Percentiles rank a stretch among this genome's conserved stretches.
Conservation (phyloP, 1,140 invertebrate species). For the Adoxophyes honmai region DNA sequence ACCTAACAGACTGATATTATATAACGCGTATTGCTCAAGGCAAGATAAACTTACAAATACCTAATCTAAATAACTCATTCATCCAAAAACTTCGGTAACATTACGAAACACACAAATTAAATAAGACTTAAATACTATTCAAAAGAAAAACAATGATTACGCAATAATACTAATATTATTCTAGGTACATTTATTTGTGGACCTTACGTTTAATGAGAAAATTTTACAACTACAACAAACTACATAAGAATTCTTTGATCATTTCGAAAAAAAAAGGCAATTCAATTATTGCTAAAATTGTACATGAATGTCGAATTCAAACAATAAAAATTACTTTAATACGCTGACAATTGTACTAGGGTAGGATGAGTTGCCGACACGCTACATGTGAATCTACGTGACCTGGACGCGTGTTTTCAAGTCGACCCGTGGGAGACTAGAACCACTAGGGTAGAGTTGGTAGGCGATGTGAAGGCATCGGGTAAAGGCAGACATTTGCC, state of each 20-base stretch:
- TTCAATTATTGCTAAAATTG: conserved; percentile 15
- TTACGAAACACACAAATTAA: conserved; percentile 11
- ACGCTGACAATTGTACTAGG: conserved; percentile 30
- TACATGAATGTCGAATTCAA: no score
- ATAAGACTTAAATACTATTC: conserved; percentile 7
- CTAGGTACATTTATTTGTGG: conserved; percentile 26
- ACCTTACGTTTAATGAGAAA: conserved; percentile 38
- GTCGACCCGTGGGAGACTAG: no score
- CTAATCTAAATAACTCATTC: neutral
- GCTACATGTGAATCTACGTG: no score
- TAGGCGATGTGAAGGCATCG: no score
- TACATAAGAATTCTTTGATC: conserved; percentile 17
- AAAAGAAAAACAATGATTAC: conserved; percentile 7
- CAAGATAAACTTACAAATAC: neutral
- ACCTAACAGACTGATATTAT: neutral
- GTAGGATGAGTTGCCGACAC: conserved; percentile 16
- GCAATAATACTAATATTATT: conserved; percentile 30
- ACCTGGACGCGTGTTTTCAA: no score
- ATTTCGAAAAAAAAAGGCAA: neutral
- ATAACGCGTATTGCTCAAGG: neutral
- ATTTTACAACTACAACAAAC: conserved; percentile 8
- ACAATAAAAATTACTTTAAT: neutral
- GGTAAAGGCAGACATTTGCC: no score
- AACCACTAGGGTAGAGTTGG: no score
- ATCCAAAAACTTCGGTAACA: neutral